phyloP scores from a whole-genome alignment of 2,888 invertebrate genomes.

The Lasioglossum morio region DNA sequence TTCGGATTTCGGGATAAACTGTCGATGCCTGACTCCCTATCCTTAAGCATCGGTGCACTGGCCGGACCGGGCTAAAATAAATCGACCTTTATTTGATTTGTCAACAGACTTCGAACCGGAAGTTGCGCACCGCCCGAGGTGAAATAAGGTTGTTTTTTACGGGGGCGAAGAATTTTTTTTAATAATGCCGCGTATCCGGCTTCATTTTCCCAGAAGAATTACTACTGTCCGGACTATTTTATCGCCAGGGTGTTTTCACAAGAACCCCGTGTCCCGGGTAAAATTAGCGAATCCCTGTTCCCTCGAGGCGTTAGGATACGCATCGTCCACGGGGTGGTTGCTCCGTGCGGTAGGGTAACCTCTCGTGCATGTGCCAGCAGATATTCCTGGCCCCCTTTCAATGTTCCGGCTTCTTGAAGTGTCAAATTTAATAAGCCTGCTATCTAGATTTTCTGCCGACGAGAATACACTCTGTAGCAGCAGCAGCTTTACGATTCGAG shows the following conservation, averaged over 20 bases:
- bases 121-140: neutral
- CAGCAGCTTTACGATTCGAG: neutral
- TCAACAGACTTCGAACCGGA: neutral
- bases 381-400: slow-evolving; percentile 80
- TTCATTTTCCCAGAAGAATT: slow-evolving; percentile 62
- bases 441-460: slow-evolving; percentile 52
- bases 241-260: slow-evolving; percentile 62
- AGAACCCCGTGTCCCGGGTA: slow-evolving; percentile 74
- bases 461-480: slow-evolving; percentile 29
- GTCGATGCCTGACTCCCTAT: too few relatives aligned
- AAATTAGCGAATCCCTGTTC: slow-evolving; percentile 82
- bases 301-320: slow-evolving; percentile 75
- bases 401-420: slow-evolving; percentile 84
- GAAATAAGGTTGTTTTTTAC: neutral
- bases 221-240: slow-evolving; percentile 61
- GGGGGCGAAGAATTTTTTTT: neutral
- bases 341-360: slow-evolving; percentile 49
- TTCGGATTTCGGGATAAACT: too few relatives aligned
- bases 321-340: slow-evolving; percentile 59
- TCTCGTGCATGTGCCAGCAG: slow-evolving; percentile 57
- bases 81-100: neutral
- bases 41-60: too few relatives aligned
- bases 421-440: slow-evolving; percentile 83
- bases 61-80: too few relatives aligned
- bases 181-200: neutral